phyloP scores from a whole-genome alignment of 2,113 vertebrate genomes.

The Athene cunicularia region DNA sequence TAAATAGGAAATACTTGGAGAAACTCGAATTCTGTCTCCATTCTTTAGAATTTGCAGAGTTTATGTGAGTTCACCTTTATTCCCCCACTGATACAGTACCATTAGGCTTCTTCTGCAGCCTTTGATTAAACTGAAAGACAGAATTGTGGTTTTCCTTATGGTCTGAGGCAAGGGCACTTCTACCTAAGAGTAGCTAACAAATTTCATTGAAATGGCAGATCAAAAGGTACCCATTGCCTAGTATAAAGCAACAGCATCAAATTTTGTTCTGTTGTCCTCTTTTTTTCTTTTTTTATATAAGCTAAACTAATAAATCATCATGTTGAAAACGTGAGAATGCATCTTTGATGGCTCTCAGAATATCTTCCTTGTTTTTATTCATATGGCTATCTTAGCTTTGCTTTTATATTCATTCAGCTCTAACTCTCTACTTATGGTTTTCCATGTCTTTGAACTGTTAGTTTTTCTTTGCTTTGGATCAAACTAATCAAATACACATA shows the following conservation, averaged over 20 bases:
- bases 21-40: background rate
- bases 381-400: background rate
- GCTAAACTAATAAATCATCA: background rate
- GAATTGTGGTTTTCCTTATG: background rate
- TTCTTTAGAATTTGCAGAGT: background rate
- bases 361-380: background rate
- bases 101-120: background rate
- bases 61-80: background rate
- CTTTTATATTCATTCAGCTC: background rate
- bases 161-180: background rate
- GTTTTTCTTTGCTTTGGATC: background rate
- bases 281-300: background rate
- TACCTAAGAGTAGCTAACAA: background rate
- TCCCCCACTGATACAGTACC: background rate
- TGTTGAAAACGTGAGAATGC: background rate
- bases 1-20: background rate
- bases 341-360: background rate
- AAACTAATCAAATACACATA: conserved; percentile 38
- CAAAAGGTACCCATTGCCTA: background rate
- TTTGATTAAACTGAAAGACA: background rate
- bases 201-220: background rate
- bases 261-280: background rate
- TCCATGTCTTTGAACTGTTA: background rate
- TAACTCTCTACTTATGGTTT: background rate
- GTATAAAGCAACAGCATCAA: background rate